A percentile compares a stretch with the other conserved stretches of the same genome.
phyloP scores from a whole-genome alignment of 1,140 invertebrate species.

The Pogonus chalceus region DNA sequence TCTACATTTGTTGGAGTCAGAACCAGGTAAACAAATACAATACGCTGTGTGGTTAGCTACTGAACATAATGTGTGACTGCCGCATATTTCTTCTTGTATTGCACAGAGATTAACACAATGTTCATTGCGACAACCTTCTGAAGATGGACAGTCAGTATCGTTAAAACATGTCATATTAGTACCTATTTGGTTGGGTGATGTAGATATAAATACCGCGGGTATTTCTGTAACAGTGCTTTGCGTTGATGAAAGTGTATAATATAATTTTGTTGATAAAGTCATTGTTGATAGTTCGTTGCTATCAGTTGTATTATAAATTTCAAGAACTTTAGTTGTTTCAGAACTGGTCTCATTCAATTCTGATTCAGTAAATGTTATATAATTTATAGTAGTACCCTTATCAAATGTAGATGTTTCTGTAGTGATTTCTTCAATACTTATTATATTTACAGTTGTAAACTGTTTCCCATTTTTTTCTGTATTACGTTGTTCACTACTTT shows the following conservation, averaged over 20 bases:
- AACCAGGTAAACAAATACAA: constrained; percentile 56
- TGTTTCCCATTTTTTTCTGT: not conserved
- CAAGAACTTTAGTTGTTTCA: constrained; percentile 5
- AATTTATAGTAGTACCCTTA: not conserved
- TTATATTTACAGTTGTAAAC: too few species aligned
- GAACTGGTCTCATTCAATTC: constrained; percentile 8
- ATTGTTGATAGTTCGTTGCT: not conserved
- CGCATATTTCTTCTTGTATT: constrained; percentile 48
- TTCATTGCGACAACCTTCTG: constrained; percentile 53
- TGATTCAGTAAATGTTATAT: constrained; percentile 7
- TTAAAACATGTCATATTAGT: constrained; percentile 40
- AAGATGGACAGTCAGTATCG: constrained; percentile 55
- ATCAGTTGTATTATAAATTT: too few species aligned
- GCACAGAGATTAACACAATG: constrained; percentile 65
- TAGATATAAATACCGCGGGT: constrained; percentile 9
- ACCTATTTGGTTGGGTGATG: not conserved
- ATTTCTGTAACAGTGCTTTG: constrained; percentile 15
- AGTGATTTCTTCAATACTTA: too few species aligned
- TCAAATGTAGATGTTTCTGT: constrained; percentile 9
- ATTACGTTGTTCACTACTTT: constrained; percentile 9
- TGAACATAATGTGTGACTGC: constrained; percentile 54
- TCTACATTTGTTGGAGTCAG: constrained; percentile 28
- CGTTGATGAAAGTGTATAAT: constrained; percentile 6
- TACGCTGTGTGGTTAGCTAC: constrained; percentile 57
- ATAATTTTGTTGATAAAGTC: constrained; percentile 2